phyloP scores from a whole-genome alignment of 2,888 invertebrate species.

The Mythimna ferrago region DNA sequence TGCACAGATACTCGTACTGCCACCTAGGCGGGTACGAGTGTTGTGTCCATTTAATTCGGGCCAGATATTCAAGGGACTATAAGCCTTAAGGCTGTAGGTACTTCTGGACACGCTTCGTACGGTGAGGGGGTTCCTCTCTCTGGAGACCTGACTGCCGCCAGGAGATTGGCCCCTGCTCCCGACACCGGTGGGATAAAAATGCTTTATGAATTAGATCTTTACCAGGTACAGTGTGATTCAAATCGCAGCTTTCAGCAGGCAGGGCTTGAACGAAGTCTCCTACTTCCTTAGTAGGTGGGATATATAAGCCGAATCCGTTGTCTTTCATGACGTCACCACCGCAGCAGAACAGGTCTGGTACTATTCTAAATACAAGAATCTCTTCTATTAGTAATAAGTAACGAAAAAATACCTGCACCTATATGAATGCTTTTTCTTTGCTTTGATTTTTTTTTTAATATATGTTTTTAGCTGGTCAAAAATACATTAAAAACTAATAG shows the following conservation, averaged over 20 bases:
- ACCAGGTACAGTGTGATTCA: slow-evolving; percentile 89
- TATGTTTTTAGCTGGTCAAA: too few species aligned
- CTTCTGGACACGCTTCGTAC: background rate
- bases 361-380: slow-evolving; percentile 77
- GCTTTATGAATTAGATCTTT: background rate
- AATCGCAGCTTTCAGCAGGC: slow-evolving; percentile 82
- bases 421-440: too few species aligned
- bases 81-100: too few species aligned
- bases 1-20: too few species aligned
- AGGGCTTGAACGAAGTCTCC: slow-evolving; percentile 77
- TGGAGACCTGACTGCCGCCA: background rate
- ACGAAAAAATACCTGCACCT: too few species aligned
- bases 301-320: slow-evolving; percentile 89
- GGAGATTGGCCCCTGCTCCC: background rate
- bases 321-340: slow-evolving; percentile 91
- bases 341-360: slow-evolving; percentile 90
- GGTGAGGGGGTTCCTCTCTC: background rate
- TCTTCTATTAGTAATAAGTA: background rate
- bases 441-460: too few species aligned
- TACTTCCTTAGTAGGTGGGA: slow-evolving; percentile 75
- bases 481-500: too few species aligned
- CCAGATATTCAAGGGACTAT: too few species aligned
- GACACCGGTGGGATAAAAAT: too few species aligned
- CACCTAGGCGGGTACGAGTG: too few species aligned
- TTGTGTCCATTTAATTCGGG: too few species aligned